Evolutionary conservation across 2,113 vertebrate genomes (phyloP).

Genomic region (Notothenia rossii): DNA sequence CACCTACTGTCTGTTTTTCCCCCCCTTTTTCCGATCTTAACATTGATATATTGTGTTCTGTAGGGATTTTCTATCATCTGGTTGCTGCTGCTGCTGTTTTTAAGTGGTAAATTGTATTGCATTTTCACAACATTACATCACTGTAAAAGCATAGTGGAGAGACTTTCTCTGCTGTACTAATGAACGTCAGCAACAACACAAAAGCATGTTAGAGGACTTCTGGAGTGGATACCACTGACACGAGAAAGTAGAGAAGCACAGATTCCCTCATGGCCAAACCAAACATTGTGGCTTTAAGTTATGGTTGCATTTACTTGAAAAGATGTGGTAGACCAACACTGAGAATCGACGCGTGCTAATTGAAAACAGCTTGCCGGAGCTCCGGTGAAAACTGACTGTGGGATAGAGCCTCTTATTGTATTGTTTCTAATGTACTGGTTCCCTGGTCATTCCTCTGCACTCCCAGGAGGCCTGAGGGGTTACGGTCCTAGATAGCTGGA

Average conservation of each 20-base stretch:
- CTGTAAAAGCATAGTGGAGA: constrained; percentile 9
- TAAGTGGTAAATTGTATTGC: constrained; percentile 1
- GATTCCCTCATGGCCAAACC: constrained; percentile 57
- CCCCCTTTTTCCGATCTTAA: not conserved
- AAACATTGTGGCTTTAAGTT: constrained; percentile 75
- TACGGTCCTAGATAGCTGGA: constrained; percentile 63
- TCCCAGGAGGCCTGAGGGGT: constrained; percentile 66
- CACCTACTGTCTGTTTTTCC: not conserved
- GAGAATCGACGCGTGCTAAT: constrained; percentile 71
- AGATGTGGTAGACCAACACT: constrained; percentile 77
- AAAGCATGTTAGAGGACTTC: constrained; percentile 37
- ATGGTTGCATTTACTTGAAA: constrained; percentile 74
- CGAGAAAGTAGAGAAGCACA: constrained; percentile 42
- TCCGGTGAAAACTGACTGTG: constrained; percentile 53
- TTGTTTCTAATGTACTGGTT: constrained; percentile 51
- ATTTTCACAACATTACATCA: constrained; percentile 36
- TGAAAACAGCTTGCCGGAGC: constrained; percentile 72
- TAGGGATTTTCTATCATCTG: not conserved
- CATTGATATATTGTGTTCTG: constrained; percentile 12
- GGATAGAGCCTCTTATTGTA: constrained; percentile 48
- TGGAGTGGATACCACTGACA: constrained; percentile 39
- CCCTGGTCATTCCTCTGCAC: constrained; percentile 64
- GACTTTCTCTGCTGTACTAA: not conserved
- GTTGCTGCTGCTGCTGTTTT: constrained; percentile 1
- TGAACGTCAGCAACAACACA: not conserved